These are phyloP conservation scores for Argyrosomus regius DNA, from an alignment of 2,797 vertebrate genomes.

Conservation along the genomic window DNA sequence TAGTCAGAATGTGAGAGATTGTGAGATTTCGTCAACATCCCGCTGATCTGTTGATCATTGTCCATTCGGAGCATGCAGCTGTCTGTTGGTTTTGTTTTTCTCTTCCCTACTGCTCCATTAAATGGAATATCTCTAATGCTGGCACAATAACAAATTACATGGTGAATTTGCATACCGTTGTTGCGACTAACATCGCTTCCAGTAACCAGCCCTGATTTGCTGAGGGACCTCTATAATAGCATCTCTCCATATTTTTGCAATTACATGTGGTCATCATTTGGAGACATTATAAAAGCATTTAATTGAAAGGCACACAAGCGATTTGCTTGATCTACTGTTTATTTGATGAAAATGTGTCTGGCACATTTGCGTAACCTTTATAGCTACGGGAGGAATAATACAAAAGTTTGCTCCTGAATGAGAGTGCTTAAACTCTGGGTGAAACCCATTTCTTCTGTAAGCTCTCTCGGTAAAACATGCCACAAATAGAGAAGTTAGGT, in stretches of 20 bases:
- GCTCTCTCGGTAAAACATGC: slow-evolving; percentile 12
- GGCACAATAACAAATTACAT: slow-evolving; percentile 59
- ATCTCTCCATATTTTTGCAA: slow-evolving; percentile 24
- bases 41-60: slow-evolving; percentile 53
- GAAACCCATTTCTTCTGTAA: slow-evolving; percentile 14
- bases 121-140: slow-evolving; percentile 60
- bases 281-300: slow-evolving; percentile 20
- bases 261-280: slow-evolving; percentile 14
- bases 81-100: slow-evolving; percentile 39
- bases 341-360: slow-evolving; percentile 12
- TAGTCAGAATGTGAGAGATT: slow-evolving; percentile 7
- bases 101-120: slow-evolving; percentile 44
- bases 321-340: slow-evolving; percentile 2
- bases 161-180: slow-evolving; percentile 54
- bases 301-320: slow-evolving; percentile 18
- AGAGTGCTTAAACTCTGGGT: slow-evolving; percentile 18
- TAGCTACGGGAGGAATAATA: slow-evolving; percentile 4
- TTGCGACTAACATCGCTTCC: slow-evolving; percentile 39
- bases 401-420: slow-evolving; percentile 16
- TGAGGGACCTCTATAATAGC: slow-evolving; percentile 41
- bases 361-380: background rate
- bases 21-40: slow-evolving; percentile 22
- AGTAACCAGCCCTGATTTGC: slow-evolving; percentile 49
- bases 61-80: slow-evolving; percentile 22
- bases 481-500: slow-evolving; percentile 37